Conservation (phyloP, 2,888 invertebrate species). For the Leucophenga montana region DNA sequence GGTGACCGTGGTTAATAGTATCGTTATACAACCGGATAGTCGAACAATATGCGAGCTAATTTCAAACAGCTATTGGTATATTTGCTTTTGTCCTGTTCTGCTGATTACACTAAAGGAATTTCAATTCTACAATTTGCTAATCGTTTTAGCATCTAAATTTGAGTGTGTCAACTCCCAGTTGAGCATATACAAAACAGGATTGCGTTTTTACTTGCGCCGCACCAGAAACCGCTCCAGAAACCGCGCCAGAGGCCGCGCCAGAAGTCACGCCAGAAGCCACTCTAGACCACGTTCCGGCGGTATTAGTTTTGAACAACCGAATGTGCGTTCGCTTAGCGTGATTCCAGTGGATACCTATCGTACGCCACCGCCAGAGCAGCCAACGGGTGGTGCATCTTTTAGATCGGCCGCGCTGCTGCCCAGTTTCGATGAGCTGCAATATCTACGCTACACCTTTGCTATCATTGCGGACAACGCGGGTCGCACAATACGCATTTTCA, state of each 20-base stretch:
- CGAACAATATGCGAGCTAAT: slow-evolving; percentile 22
- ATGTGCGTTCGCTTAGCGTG: too few species aligned
- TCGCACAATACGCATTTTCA: slow-evolving; percentile 51
- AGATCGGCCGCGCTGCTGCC: slow-evolving; percentile 17
- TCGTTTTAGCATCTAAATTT: slow-evolving; percentile 55
- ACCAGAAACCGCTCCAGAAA: too few species aligned
- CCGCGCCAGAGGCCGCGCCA: too few species aligned
- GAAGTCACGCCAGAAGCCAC: too few species aligned
- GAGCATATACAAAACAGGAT: slow-evolving; percentile 31
- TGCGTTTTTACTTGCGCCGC: too few species aligned
- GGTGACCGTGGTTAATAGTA: slow-evolving; percentile 62
- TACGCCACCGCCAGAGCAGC: neutral
- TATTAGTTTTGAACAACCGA: too few species aligned
- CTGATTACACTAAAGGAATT: slow-evolving; percentile 58
- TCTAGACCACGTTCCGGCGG: too few species aligned
- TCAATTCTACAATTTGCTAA: slow-evolving; percentile 60
- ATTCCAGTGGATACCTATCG: too few species aligned
- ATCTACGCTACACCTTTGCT: slow-evolving; percentile 52
- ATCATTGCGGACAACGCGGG: slow-evolving; percentile 52
- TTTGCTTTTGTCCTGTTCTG: slow-evolving; percentile 60
- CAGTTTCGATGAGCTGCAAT: slow-evolving; percentile 42
- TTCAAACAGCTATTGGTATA: slow-evolving; percentile 58
- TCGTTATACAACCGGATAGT: slow-evolving; percentile 49
- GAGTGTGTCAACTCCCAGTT: slow-evolving; percentile 49
- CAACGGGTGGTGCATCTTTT: slow-evolving; percentile 9